Conservation (phyloP, 2,888 invertebrate species). For the Calliopum simillimum region DNA sequence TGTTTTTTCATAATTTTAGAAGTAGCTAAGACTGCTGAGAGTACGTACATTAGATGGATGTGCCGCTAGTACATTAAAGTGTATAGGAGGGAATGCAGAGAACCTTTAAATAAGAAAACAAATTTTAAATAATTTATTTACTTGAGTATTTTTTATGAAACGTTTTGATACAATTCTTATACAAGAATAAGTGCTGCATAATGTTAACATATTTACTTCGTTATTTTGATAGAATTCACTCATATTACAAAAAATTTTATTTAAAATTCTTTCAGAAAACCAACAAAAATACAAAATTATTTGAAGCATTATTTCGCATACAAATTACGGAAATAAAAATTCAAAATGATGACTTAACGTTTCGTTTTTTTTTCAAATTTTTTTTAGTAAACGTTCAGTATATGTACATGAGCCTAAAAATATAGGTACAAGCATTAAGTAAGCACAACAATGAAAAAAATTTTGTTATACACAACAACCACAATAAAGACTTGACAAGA, state of each 20-base stretch:
- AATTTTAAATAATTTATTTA: neutral
- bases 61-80: neutral
- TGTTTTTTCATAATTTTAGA: too few species aligned
- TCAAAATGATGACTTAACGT: neutral
- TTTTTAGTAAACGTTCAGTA: too few species aligned
- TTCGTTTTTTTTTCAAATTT: slow-evolving; percentile 6
- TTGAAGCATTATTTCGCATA: slow-evolving; percentile 4
- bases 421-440: neutral
- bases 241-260: neutral
- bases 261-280: slow-evolving; percentile 8
- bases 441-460: neutral
- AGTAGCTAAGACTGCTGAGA: too few species aligned
- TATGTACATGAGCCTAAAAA: neutral
- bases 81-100: neutral
- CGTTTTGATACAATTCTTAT: neutral
- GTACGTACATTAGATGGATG: too few species aligned
- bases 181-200: neutral
- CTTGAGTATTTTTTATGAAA: neutral
- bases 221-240: neutral
- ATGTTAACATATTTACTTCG: too few species aligned
- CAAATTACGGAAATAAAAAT: slow-evolving; percentile 3
- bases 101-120: neutral
- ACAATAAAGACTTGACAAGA: neutral
- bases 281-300: slow-evolving; percentile 12
- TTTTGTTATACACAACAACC: neutral